Evolutionary conservation across 2,797 vertebrate genomes (phyloP), one percentile per base, ranked within the genome.

Genomic region (Siniperca undulata): DNA sequence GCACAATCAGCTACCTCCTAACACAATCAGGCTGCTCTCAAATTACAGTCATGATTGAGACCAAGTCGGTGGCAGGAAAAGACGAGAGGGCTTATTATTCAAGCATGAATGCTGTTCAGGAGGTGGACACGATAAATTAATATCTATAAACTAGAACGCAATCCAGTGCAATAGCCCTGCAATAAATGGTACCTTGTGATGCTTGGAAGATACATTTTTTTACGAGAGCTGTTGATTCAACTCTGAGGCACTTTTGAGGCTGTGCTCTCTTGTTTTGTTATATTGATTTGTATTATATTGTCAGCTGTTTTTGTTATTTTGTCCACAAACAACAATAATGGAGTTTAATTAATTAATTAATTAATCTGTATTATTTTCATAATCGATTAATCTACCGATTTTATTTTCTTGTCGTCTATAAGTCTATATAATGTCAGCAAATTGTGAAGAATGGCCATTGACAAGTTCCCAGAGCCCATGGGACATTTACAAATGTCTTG

Each of bases 11-110:
- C 81, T 87, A 2, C 86, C 81, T 87, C 88, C 88, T 84, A 71
- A 92, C 85, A 91, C 90, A 94, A 93, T 94, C 93, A 84, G 75
- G 61, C 85, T 50, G 83, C 90, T 92, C 91, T 88, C 85, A 93
- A 83, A 94, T 93, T 90, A 88, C 86, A 77, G 74, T 53, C 77
- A 69, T 86, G 89, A 91, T 92, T 88, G 88, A 90, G 88, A 85
- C 76, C 74, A 77, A 85, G 87, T 84, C 58, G 42, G 82, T 70
- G 70, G 75, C 70, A 82, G 80, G 74, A 84, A 85, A 81, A 77
- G 68, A 86, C 38, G 36, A 84, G 84, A 78, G 74, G 38, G 56
- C 81, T 86, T 70, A 50, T 81, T 85, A 90, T 87, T 89, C 67
- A 70, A 71, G 74, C 80, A 61, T 1, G 64, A 87, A 74, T 0